These are phyloP conservation scores for Rhogogaster chlorosoma DNA, from an alignment of 2,888 invertebrate genomes.

Conservation along the genomic window DNA sequence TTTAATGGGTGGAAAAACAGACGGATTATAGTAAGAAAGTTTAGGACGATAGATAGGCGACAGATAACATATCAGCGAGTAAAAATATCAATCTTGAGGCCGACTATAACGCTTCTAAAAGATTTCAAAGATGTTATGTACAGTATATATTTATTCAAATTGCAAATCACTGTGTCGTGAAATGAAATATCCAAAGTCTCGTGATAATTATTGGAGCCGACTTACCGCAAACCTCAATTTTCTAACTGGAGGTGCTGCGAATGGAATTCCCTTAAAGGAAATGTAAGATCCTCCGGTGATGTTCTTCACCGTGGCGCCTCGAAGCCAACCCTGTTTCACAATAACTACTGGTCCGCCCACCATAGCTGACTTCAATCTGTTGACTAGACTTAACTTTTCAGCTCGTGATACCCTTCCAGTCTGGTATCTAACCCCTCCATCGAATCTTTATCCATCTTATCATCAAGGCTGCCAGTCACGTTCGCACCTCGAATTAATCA, in stretches of 20 bases:
- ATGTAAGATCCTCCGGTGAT: constrained; percentile 66
- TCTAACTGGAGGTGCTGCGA: constrained; percentile 74
- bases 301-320: constrained; percentile 65
- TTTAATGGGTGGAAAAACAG: not conserved
- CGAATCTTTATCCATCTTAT: not conserved
- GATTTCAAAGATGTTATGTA: not conserved
- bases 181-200: not conserved
- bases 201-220: not conserved
- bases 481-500: not conserved
- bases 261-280: constrained; percentile 74
- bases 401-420: not conserved
- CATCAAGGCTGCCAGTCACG: not conserved
- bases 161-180: no score
- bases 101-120: not conserved
- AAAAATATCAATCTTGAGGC: not conserved
- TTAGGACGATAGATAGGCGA: not conserved
- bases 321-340: constrained; percentile 70
- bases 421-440: not conserved
- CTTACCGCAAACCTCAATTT: constrained; percentile 75
- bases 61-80: not conserved
- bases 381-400: not conserved
- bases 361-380: constrained; percentile 55
- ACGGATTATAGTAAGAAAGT: not conserved
- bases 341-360: constrained; percentile 63
- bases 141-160: not conserved